These are phyloP conservation scores for Sceloporus undulatus DNA, from an alignment of 2,113 vertebrate species.

Conservation along the genomic window DNA sequence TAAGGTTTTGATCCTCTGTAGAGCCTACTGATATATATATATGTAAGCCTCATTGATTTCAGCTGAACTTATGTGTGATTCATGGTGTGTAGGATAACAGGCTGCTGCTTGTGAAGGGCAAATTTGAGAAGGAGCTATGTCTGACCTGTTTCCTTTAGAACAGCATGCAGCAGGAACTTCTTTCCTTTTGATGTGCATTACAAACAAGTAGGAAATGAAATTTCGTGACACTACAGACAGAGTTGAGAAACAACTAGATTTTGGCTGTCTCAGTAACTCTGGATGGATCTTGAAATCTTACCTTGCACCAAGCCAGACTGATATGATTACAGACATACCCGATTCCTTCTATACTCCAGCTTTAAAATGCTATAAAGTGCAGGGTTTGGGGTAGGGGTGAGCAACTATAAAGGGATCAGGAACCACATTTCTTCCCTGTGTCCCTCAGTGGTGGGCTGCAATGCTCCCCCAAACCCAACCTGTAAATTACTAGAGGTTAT, in stretches of 20 bases:
- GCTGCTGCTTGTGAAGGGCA: not conserved
- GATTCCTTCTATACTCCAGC: not conserved
- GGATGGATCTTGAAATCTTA: not conserved
- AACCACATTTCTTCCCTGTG: too few relatives aligned
- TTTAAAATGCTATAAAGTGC: not conserved
- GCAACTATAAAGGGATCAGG: too few relatives aligned
- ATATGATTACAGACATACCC: not conserved
- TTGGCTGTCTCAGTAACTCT: not conserved
- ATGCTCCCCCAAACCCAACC: too few relatives aligned
- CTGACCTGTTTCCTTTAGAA: not conserved
- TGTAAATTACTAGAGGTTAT: too few relatives aligned
- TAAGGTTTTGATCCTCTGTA: not conserved
- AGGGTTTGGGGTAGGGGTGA: not conserved
- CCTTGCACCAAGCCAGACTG: not conserved
- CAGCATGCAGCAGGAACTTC: not conserved
- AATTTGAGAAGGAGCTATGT: not conserved
- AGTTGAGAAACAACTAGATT: not conserved
- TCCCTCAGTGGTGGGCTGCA: too few relatives aligned
- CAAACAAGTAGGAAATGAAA: conserved; percentile 22
- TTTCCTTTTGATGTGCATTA: conserved; percentile 6
- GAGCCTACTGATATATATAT: not conserved
- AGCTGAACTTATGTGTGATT: conserved; percentile 11
- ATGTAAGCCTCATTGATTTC: conserved; percentile 7
- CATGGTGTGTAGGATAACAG: conserved; percentile 15
- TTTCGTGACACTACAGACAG: not conserved